Conservation (phyloP, 2,113 vertebrate genomes). For the Oreochromis tanganicae region DNA sequence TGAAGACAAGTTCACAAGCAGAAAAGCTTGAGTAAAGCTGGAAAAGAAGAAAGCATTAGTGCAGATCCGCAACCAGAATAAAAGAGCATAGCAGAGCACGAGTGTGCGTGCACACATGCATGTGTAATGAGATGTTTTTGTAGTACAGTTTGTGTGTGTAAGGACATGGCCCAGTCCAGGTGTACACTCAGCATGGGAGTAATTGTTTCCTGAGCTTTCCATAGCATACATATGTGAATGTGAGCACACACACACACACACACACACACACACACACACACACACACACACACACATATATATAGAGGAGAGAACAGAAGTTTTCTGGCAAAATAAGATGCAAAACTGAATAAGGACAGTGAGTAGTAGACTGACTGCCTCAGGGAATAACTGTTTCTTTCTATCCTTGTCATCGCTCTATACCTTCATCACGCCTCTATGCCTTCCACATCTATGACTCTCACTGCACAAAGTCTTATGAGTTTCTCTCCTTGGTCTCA, state of each 20-base stretch:
- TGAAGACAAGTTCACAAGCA: background rate
- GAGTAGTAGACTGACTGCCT: background rate
- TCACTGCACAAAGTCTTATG: background rate
- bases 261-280: constrained; percentile 6
- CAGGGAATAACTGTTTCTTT: background rate
- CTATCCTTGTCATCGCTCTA: background rate
- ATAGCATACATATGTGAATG: background rate
- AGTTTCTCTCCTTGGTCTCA: background rate
- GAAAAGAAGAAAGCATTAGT: constrained; percentile 22
- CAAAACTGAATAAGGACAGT: constrained; percentile 16
- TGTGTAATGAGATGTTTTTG: constrained; percentile 11
- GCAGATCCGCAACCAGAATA: background rate
- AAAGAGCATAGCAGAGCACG: background rate
- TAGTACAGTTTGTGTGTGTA: background rate
- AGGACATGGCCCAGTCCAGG: constrained; percentile 27
- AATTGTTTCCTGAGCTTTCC: constrained; percentile 46
- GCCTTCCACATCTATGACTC: background rate
- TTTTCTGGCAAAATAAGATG: constrained; percentile 14
- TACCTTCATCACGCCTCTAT: constrained; percentile 3
- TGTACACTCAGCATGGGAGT: constrained; percentile 43
- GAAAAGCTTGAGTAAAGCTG: constrained; percentile 9
- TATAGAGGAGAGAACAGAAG: background rate
- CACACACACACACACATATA: background rate
- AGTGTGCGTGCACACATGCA: background rate
- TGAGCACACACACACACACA: background rate